Evolutionary conservation across 2,888 invertebrate genomes (phyloP).

Genomic region (Eubasilissa splendida): DNA sequence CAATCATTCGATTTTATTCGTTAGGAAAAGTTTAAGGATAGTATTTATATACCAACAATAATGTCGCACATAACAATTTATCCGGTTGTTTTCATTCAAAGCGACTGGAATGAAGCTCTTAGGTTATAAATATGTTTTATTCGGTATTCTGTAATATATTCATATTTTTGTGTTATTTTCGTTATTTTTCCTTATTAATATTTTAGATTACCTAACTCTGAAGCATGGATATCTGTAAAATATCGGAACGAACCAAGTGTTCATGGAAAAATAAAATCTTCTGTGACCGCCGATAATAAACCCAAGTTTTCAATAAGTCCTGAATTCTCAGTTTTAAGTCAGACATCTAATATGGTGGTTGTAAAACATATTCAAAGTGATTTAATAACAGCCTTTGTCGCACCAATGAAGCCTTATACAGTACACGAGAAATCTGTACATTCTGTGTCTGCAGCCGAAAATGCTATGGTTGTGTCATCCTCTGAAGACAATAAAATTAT

Average conservation of each 20-base stretch:
- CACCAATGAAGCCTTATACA: slow-evolving; percentile 69
- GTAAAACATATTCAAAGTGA: slow-evolving; percentile 68
- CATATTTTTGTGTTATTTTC: neutral
- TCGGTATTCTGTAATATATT: no score
- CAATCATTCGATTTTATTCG: neutral
- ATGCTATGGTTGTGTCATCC: slow-evolving; percentile 76
- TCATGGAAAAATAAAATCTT: slow-evolving; percentile 67
- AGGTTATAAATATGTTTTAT: slow-evolving; percentile 62
- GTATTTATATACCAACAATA: neutral
- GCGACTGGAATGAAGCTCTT: slow-evolving; percentile 72
- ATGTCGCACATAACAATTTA: slow-evolving; percentile 61
- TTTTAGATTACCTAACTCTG: slow-evolving; percentile 67
- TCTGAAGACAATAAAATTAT: slow-evolving; percentile 74
- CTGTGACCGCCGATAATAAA: slow-evolving; percentile 65
- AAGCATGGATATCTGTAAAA: slow-evolving; percentile 72
- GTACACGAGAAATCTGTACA: slow-evolving; percentile 71
- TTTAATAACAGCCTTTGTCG: slow-evolving; percentile 70
- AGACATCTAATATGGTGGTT: slow-evolving; percentile 66
- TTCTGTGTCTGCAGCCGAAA: slow-evolving; percentile 74
- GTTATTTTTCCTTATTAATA: slow-evolving; percentile 33
- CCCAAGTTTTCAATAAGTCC: slow-evolving; percentile 66
- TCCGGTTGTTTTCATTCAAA: slow-evolving; percentile 70
- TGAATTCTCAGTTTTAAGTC: slow-evolving; percentile 67
- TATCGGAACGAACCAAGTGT: slow-evolving; percentile 65
- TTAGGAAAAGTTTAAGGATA: no score